Evolutionary conservation across 2,888 invertebrate species (phyloP), one percentile per base, ranked within the genome.

Genomic region (Synergus laeviventris): DNA sequence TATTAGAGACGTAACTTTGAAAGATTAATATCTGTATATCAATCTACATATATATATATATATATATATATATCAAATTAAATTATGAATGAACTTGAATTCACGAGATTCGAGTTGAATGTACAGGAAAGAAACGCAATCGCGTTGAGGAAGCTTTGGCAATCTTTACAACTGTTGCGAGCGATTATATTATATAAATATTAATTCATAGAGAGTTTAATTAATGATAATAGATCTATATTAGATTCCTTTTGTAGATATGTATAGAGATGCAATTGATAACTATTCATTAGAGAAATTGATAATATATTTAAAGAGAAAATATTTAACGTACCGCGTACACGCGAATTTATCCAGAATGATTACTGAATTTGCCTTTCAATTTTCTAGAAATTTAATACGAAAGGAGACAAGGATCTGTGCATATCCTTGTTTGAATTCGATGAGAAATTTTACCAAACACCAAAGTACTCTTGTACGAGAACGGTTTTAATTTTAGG

Each of bases 171-270:
- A 79, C 56, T 80, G 81, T 83, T 82, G 78, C 79, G 80, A 81
- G 77, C 79, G 78, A 81, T 81, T 80, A 80, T 82, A 80, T 82
- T 80, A 79, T 87, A 87, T 88, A 86, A 85, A 87, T 88, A 89
- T 89, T 88, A 87, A 89, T 87, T 88, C 83, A 87, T 89, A 89
- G 88, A 90, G 87, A 89, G 88, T 90, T 90, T 89, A 89, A 90
- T 86, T 88, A 90, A 87, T 84, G 82, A 87, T 87, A 87, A 90
- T 88, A 89, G 87, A 89, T 89, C 87, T 90, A 88, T 89, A 87
- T 89, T 89, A 88, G 86, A 87, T 87, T 88, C 86, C 85, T 87
- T 87, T 86, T 90, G 89, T 90, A 90, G 89, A 90, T 89, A 90
- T 87, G 88, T 90, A 90, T 89, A 89, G 86, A 89, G 86, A 85